Percentiles rank a stretch among this genome's conserved stretches.
These are phyloP conservation scores for Aproaerema taeniolella DNA, from an alignment of 2,888 invertebrate species.

Conservation along the genomic window DNA sequence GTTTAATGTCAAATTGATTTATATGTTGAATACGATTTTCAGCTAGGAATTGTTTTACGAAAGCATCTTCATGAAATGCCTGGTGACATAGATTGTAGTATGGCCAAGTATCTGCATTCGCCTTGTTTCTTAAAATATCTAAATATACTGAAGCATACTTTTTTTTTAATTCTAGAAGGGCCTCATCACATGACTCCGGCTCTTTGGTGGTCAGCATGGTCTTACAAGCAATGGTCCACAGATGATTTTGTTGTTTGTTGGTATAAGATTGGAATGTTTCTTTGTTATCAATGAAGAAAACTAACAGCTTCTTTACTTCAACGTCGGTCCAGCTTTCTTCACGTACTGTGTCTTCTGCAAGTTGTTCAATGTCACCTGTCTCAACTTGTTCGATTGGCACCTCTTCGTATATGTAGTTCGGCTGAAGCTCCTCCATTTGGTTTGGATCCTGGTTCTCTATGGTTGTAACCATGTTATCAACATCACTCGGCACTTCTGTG, in stretches of 20 bases:
- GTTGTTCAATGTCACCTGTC: not conserved
- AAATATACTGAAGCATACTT: slow-evolving; percentile 40
- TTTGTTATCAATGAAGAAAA: slow-evolving; percentile 63
- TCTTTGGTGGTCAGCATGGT: slow-evolving; percentile 54
- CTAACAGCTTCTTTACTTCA: slow-evolving; percentile 48
- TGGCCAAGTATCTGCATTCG: slow-evolving; percentile 35
- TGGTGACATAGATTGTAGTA: slow-evolving; percentile 49
- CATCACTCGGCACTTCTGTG: not conserved
- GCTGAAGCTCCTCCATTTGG: slow-evolving; percentile 3
- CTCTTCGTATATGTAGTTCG: slow-evolving; percentile 4
- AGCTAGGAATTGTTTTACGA: slow-evolving; percentile 8
- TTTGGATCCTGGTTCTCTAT: slow-evolving; percentile 1
- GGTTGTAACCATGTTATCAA: not conserved
- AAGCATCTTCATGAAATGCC: slow-evolving; percentile 50
- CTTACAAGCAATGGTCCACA: slow-evolving; percentile 63
- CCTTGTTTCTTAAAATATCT: slow-evolving; percentile 36
- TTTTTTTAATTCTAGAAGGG: slow-evolving; percentile 39
- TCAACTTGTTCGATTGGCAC: not conserved
- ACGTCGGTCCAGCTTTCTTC: slow-evolving; percentile 48
- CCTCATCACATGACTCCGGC: slow-evolving; percentile 43
- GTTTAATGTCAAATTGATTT: slow-evolving; percentile 16
- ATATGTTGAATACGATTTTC: slow-evolving; percentile 30
- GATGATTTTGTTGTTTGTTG: slow-evolving; percentile 45
- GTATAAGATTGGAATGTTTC: slow-evolving; percentile 45
- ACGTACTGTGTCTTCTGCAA: slow-evolving; percentile 2